Evolutionary conservation across 2,888 invertebrate genomes (phyloP), one percentile per base, ranked within the genome.

Genomic region (Osedax frankpressi): DNA sequence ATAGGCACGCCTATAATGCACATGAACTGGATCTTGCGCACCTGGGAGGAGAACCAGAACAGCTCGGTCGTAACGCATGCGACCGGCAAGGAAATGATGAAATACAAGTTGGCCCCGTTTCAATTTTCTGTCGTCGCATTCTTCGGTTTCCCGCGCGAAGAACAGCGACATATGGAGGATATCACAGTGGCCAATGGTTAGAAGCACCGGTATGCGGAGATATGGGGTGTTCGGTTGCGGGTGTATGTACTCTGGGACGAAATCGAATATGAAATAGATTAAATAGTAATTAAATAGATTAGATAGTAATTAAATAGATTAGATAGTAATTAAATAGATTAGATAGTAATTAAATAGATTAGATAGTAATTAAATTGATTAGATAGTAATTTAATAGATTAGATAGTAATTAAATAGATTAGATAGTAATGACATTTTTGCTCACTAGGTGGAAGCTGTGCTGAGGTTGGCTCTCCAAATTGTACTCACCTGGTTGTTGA

Each of bases 151-250:
- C 89, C 91, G 1, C 89, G 89, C 75, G 93, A 93, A 80, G 95
- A 95, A 85, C 90, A 90, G 82, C 89, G 89, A 81, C 93, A 94
- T 83, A 94, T 95, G 94, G 89, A 90, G 76, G 93, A 94, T 82
- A 89, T 94, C 78, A 88, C 94, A 75, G 87, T 89, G 79, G 89
- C 90, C 82, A 94, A 94, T 86, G 92, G 92, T 80, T 74, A 44
- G 11, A 11, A 44, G 19, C 44, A 19, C 44, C 44, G 25, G n/a
- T n/a, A n/a, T n/a, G n/a, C n/a, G n/a, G n/a, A n/a, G n/a, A n/a
- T n/a, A n/a, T n/a, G n/a, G n/a, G n/a, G n/a, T n/a, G n/a, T n/a
- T n/a, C n/a, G n/a, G n/a, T n/a, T n/a, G n/a, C n/a, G n/a, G n/a
- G n/a, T n/a, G n/a, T n/a, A n/a, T n/a, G n/a, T n/a, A n/a, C n/a